Evolutionary conservation across 2,888 invertebrate genomes (phyloP).

Genomic region (Gastracanthus pulcherrimus): DNA sequence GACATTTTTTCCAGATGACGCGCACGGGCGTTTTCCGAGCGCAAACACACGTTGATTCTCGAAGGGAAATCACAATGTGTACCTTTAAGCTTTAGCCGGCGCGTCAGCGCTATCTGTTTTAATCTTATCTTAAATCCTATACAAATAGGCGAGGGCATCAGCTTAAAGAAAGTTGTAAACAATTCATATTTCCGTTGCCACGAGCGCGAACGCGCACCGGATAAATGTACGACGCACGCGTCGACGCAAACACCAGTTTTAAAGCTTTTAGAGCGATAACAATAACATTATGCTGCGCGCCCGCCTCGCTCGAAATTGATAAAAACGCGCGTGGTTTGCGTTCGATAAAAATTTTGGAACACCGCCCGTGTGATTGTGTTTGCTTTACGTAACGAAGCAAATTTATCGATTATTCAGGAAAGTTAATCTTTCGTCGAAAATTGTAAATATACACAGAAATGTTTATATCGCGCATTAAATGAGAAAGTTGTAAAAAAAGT

Average conservation of each 20-base stretch:
- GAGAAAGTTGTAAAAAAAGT: too few species aligned
- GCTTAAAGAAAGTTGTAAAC: slow-evolving; percentile 44
- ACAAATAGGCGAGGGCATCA: slow-evolving; percentile 18
- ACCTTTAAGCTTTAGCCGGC: slow-evolving; percentile 33
- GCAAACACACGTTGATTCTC: slow-evolving; percentile 32
- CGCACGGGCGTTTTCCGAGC: slow-evolving; percentile 26
- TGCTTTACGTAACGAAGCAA: not conserved
- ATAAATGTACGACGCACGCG: not conserved
- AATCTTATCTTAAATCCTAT: slow-evolving; percentile 54
- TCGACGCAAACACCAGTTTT: not conserved
- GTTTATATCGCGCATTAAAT: too few species aligned
- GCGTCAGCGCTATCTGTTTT: slow-evolving; percentile 34
- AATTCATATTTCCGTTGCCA: slow-evolving; percentile 43
- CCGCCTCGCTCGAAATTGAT: not conserved
- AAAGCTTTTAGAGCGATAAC: slow-evolving; percentile 23
- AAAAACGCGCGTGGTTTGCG: not conserved
- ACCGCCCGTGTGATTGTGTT: not conserved
- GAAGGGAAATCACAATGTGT: slow-evolving; percentile 48
- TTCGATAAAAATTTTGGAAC: not conserved
- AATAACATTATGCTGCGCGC: not conserved
- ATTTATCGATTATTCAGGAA: not conserved
- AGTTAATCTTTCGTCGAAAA: not conserved
- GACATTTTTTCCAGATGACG: slow-evolving; percentile 32
- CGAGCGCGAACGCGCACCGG: too few species aligned
- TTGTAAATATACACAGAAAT: too few species aligned